Evolutionary conservation across 2,797 vertebrate species (phyloP), one percentile per base, ranked within the genome.

Genomic region (Micrastur ruficollis): DNA sequence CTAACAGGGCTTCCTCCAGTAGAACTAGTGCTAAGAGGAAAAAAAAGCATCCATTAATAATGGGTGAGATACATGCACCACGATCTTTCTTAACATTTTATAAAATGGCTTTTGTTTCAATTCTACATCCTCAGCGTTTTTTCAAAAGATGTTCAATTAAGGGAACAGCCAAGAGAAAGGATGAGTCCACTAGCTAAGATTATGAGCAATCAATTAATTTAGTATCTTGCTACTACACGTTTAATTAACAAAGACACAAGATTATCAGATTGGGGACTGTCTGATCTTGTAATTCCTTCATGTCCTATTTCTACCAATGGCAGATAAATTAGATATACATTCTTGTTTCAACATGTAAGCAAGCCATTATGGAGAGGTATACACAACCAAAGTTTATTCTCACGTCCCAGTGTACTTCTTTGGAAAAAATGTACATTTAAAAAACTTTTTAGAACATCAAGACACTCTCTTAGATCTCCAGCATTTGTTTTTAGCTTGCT

Each of bases 1-100:
- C 97, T 98, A 50, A 99, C 97, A 12, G 98, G 98, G 93, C 98
- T 99, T 83, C 98, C 99, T 86, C 98, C 98, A 26, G 98, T 98
- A 22, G 98, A 99, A 89, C 98, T 98, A 3, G 98, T 98, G 95
- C 98, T 98, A 95, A 78, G 86, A 85, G 65, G 42, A 19, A 19
- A 49, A 70, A 83, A 68, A 42, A n/a, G 4, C 2, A 5, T 0
- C 70, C 22, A 31, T 89, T 44, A 96, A 29, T 78, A 68, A 82
- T 0, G 5, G 22, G 26, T 19, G 22, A 90, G 68, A 81, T 32
- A 12, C 14, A 81, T 15, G 14, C 25, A 53, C 8, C 3, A 15
- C 14, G 55, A 29, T 20, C 75, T 81, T 31, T 66, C 58, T 29
- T 40, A 34, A 81, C 40, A 5, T 27, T 76, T 66, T 12, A 36